Evolutionary conservation across 2,113 vertebrate species (phyloP).

Genomic region (cattle (Bos taurus)): DNA sequence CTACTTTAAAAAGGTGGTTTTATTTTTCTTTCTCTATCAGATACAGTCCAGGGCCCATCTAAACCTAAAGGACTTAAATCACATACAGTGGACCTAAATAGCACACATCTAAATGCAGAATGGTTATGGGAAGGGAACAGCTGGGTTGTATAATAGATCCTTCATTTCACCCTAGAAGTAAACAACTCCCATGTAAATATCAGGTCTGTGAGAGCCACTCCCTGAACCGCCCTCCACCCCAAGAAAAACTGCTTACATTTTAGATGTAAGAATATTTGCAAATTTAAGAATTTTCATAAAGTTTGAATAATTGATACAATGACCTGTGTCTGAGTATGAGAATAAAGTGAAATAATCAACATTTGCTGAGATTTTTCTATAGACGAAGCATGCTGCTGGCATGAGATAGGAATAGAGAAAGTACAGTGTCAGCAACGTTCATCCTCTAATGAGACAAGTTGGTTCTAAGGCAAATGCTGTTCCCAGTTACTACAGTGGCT

Average conservation of each 20-base stretch:
- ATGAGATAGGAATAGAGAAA: neutral
- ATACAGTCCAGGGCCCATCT: neutral
- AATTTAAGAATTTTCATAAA: neutral
- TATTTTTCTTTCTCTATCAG: neutral
- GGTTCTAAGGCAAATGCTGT: neutral
- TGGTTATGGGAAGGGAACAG: conserved; percentile 46
- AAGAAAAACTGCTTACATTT: conserved; percentile 16
- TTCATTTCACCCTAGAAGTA: conserved; percentile 46
- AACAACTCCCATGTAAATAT: conserved; percentile 39
- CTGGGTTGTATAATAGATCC: conserved; percentile 27
- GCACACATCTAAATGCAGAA: conserved; percentile 61
- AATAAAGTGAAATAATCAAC: conserved; percentile 9
- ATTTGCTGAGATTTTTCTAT: neutral
- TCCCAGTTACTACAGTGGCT: neutral
- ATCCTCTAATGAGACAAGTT: neutral
- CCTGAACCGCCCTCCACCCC: accelerated
- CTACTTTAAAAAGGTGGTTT: neutral
- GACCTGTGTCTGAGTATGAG: neutral
- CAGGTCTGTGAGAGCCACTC: neutral
- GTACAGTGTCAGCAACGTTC: neutral
- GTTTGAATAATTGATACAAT: neutral
- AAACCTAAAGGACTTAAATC: conserved; percentile 49
- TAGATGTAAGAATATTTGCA: conserved; percentile 12
- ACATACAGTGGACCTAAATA: conserved; percentile 31
- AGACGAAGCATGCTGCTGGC: neutral